Percentiles rank a stretch among this genome's conserved stretches.
Conservation (phyloP, 2,797 vertebrate species). For the Peromyscus attwateri region DNA sequence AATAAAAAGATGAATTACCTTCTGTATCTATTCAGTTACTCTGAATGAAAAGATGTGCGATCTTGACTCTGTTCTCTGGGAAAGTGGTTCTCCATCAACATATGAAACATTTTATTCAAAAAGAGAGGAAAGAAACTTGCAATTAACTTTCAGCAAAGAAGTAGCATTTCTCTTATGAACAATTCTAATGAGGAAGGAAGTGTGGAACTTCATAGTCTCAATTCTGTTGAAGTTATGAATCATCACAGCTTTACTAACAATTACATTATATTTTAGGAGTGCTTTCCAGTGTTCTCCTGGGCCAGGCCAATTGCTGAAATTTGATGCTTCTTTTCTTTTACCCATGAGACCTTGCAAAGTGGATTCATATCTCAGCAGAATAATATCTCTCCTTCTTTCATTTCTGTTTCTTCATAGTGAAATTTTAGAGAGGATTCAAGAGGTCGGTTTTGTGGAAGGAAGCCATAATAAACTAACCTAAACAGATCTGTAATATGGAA, state of each 20-base stretch:
- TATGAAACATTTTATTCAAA: slow-evolving; percentile 64
- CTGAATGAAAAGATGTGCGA: neutral
- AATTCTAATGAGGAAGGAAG: slow-evolving; percentile 79
- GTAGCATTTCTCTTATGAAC: slow-evolving; percentile 71
- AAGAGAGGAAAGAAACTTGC: slow-evolving; percentile 68
- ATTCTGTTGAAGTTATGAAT: slow-evolving; percentile 75
- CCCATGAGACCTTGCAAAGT: neutral
- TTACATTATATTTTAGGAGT: neutral
- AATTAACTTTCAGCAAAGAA: slow-evolving; percentile 75
- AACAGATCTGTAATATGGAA: neutral
- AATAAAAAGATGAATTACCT: neutral
- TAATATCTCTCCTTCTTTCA: too few species aligned
- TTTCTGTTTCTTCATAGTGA: neutral
- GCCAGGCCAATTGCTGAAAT: neutral
- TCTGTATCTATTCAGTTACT: neutral
- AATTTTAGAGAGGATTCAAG: neutral
- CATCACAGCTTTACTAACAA: slow-evolving; percentile 67
- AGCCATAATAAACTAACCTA: neutral
- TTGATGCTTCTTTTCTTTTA: neutral
- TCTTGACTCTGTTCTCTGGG: neutral
- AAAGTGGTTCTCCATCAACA: slow-evolving; percentile 58
- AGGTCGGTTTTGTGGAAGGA: neutral
- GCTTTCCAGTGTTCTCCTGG: neutral
- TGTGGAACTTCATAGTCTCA: slow-evolving; percentile 61
- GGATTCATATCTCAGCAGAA: neutral